Conservation (phyloP, 1,140 invertebrate genomes). For the Cepaea nemoralis region DNA sequence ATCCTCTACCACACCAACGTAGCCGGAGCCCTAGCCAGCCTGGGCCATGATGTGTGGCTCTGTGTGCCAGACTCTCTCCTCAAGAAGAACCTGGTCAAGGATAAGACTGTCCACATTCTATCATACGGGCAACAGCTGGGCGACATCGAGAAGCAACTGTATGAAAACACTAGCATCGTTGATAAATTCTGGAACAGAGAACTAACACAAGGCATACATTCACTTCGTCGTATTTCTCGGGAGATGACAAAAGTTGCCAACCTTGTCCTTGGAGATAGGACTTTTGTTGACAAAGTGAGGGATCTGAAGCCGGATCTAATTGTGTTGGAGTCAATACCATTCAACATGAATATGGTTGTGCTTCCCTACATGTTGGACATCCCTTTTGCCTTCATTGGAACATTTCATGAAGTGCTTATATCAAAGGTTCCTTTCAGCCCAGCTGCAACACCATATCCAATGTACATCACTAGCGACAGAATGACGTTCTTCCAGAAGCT, state of each 20-base stretch:
- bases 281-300: constrained; percentile 11
- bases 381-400: constrained; percentile 38
- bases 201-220: not conserved
- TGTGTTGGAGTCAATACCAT: constrained; percentile 39
- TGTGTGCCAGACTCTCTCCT: constrained; percentile 29
- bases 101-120: constrained; percentile 13
- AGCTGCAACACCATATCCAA: not conserved
- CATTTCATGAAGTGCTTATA: not conserved
- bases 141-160: constrained; percentile 11
- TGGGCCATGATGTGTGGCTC: constrained; percentile 39
- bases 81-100: constrained; percentile 20
- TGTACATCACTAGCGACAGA: not conserved
- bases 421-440: constrained; percentile 32
- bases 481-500: constrained; percentile 36
- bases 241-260: not conserved
- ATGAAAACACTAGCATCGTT: constrained; percentile 9
- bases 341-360: constrained; percentile 17
- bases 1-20: constrained; percentile 32
- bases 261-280: not conserved
- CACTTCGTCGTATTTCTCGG: not conserved
- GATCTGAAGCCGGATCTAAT: constrained; percentile 29
- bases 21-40: constrained; percentile 4
- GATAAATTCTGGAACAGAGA: constrained; percentile 29
- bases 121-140: not conserved
- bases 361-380: constrained; percentile 44